Conservation (phyloP, 2,113 vertebrate species). For the Micronycteris hirsuta region DNA sequence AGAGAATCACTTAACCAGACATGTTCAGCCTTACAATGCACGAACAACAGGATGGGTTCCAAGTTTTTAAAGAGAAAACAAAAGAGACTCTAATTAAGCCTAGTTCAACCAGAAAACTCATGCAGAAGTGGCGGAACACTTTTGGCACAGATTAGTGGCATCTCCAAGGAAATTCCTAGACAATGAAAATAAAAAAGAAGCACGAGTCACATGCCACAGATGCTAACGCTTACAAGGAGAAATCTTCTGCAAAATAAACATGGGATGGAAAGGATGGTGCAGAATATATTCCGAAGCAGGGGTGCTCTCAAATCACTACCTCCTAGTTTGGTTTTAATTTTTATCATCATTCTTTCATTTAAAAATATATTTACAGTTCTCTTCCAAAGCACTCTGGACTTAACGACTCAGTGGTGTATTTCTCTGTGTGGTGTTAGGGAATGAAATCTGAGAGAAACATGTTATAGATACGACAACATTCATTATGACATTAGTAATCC, state of each 20-base stretch:
- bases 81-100: constrained; percentile 49
- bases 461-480: neutral
- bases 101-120: constrained; percentile 22
- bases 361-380: neutral
- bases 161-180: constrained; percentile 29
- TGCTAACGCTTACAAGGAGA: neutral
- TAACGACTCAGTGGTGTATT: neutral
- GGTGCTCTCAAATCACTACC: neutral
- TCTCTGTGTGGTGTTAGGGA: neutral
- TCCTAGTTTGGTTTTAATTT: constrained; percentile 19
- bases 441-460: neutral
- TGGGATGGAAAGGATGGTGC: neutral
- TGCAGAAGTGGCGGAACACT: neutral
- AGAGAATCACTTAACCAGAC: constrained; percentile 56
- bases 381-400: neutral
- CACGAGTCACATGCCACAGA: neutral
- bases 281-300: neutral
- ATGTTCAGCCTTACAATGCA: constrained; percentile 37
- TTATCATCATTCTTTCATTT: neutral
- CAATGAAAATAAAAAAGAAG: constrained; percentile 25
- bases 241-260: neutral
- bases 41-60: constrained; percentile 49
- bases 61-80: constrained; percentile 54
- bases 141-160: neutral
- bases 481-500: neutral